Conservation (phyloP, 2,113 vertebrate species). For the Brachirus orientalis region DNA sequence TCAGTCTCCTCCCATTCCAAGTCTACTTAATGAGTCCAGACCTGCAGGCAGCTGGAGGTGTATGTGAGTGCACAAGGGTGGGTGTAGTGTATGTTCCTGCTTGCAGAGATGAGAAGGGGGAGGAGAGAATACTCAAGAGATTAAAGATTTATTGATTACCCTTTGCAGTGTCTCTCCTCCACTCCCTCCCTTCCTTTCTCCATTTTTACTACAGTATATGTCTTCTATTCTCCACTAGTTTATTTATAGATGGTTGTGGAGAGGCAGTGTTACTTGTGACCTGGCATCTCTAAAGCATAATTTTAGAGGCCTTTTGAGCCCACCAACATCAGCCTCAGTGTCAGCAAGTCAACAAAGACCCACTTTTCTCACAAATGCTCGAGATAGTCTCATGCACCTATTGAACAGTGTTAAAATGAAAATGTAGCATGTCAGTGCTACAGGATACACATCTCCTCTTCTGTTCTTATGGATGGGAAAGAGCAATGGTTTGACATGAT, state of each 20-base stretch:
- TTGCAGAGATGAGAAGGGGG: conserved; percentile 29
- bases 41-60: conserved; percentile 59
- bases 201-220: conserved; percentile 28
- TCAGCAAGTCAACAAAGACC: conserved; percentile 18
- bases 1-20: conserved; percentile 69
- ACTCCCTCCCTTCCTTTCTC: conserved; percentile 22
- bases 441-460: neutral
- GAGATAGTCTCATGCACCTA: too few species aligned
- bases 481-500: conserved; percentile 31
- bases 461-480: conserved; percentile 17
- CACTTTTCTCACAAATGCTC: conserved; percentile 24
- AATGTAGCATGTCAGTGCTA: conserved; percentile 9
- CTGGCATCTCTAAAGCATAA: conserved; percentile 39
- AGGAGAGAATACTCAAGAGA: conserved; percentile 66
- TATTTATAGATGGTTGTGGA: conserved; percentile 69
- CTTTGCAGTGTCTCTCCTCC: conserved; percentile 38
- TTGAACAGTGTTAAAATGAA: conserved; percentile 33
- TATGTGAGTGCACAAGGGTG: neutral
- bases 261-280: conserved; percentile 35
- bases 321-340: conserved; percentile 9
- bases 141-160: conserved; percentile 78
- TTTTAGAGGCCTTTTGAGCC: conserved; percentile 24
- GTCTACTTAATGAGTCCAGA: conserved; percentile 70
- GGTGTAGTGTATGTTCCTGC: conserved; percentile 37
- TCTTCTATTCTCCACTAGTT: conserved; percentile 50